Evolutionary conservation across 1,140 invertebrate genomes (phyloP).

Genomic region (Drosophila paulistorum): DNA sequence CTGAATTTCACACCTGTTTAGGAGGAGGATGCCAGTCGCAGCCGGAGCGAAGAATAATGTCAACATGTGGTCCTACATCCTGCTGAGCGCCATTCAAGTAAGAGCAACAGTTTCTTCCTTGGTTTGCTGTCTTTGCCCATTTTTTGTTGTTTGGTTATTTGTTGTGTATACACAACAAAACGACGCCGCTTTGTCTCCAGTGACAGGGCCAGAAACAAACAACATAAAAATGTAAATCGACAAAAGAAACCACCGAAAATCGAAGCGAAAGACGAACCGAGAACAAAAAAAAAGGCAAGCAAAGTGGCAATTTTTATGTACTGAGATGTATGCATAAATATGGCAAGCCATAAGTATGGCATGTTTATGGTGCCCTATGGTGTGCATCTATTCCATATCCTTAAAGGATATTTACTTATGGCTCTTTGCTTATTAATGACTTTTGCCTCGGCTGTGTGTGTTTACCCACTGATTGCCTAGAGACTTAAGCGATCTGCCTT

Average conservation of each 20-base stretch:
- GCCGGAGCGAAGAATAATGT: conserved; percentile 51
- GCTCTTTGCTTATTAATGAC: conserved; percentile 76
- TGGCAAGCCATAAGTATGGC: conserved; percentile 54
- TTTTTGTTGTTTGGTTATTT: neutral
- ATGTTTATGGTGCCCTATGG: conserved; percentile 52
- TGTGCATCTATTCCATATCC: conserved; percentile 57
- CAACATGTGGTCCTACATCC: conserved; percentile 71
- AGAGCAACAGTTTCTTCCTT: conserved; percentile 25
- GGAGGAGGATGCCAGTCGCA: conserved; percentile 19
- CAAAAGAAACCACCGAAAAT: conserved; percentile 24
- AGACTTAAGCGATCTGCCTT: conserved; percentile 32
- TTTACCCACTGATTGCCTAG: conserved; percentile 52
- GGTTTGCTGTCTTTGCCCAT: neutral
- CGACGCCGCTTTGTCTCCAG: conserved; percentile 77
- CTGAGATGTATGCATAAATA: conserved; percentile 59
- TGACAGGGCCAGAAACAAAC: conserved; percentile 66
- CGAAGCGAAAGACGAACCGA: no score
- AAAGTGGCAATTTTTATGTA: conserved; percentile 57
- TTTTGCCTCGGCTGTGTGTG: conserved; percentile 22
- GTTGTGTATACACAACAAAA: conserved; percentile 67
- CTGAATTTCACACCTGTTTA: conserved; percentile 68
- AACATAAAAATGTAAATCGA: conserved; percentile 45
- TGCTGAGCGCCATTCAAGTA: conserved; percentile 59
- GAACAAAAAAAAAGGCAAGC: conserved; percentile 11
- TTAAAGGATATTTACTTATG: conserved; percentile 79